These are phyloP conservation scores for Mormyrus proboscirostris DNA, from an alignment of 2,797 vertebrate genomes.

Conservation along the genomic window DNA sequence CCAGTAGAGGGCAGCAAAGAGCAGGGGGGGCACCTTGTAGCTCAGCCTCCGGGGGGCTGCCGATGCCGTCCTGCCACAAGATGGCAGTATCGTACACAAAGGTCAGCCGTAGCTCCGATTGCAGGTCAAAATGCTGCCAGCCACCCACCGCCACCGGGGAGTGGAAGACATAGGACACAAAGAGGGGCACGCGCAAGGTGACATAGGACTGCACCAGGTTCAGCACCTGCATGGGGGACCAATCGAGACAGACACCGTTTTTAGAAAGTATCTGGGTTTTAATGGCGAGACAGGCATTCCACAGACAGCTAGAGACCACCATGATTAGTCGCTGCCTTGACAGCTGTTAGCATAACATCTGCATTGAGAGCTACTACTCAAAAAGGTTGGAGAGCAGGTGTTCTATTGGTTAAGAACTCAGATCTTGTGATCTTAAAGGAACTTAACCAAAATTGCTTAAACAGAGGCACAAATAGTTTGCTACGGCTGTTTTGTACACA, in stretches of 20 bases:
- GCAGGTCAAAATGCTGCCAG: constrained; percentile 78
- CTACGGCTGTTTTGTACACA: neutral
- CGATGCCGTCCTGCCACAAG: constrained; percentile 74
- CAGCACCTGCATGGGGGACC: constrained; percentile 56
- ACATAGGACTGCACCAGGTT: constrained; percentile 76
- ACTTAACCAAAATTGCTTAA: neutral
- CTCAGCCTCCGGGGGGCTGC: constrained; percentile 72
- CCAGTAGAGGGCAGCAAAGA: constrained; percentile 13
- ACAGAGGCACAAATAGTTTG: neutral
- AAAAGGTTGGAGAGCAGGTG: neutral
- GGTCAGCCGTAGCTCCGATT: constrained; percentile 71
- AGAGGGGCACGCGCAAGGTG: constrained; percentile 67
- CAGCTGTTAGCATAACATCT: neutral
- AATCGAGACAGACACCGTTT: neutral
- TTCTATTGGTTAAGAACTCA: neutral
- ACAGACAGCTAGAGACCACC: neutral
- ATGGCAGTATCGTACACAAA: constrained; percentile 76
- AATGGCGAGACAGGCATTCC: neutral
- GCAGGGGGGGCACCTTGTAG: constrained; percentile 58
- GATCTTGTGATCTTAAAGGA: neutral
- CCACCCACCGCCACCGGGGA: constrained; percentile 66
- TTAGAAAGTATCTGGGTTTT: neutral
- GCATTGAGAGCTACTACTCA: neutral
- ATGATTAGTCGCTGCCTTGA: neutral
- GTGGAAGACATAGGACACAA: constrained; percentile 74